Base-by-base conservation (phyloP, 2,888 invertebrate species). In the Aricia artaxerxes region DNA sequence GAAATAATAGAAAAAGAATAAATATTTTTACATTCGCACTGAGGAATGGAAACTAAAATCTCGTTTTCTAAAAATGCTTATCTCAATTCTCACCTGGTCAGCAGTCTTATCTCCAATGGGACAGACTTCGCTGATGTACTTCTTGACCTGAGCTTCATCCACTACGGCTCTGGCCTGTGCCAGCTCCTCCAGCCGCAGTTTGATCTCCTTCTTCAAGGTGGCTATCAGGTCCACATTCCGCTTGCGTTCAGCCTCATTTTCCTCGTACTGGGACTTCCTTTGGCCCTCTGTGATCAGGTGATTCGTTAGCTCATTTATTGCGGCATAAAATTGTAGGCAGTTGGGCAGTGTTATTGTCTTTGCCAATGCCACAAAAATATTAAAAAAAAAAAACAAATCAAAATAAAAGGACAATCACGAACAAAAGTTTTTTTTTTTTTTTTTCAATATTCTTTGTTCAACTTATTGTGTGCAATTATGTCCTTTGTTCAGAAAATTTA, bases 241-340 rank as follows among this genome's bases (percentile, higher is more conserved):
- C 84, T 96, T 96, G 83, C 96, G 96, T 86, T 97, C 97, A 5
- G 96, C 95, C 85, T 97, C 97, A 88, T 96, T 97, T 87, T 97
- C 97, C 88, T 97, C 97, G 84, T 96, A 97, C 81, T 97, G 95
- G 0, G 98, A 97, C 85, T 97, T 97, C 84, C 97, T 95, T 92
- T 97, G 97, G 11, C 98, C 97, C 96, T 98, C 98, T 97, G 85
- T 35, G 35, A 35, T 76, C 6, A 57, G 53, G 76, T 49, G 16
- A 76, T 53, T 24, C 16, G 1, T 57, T 4, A 5, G 49, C 44
- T 31, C 7, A 31, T 24, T 40, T 13, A 16, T 4, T 73, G 73
- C n/a, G 24, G 49, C 49, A 11, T 49, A 49, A 49, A 49, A 49
- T 49, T 9, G 49, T 49, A 49, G 49, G 49, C 49, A 49, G 49